A percentile compares a stretch with the other conserved stretches of the same genome.
phyloP scores from a whole-genome alignment of 2,113 vertebrate species.

The Helogale parvula region DNA sequence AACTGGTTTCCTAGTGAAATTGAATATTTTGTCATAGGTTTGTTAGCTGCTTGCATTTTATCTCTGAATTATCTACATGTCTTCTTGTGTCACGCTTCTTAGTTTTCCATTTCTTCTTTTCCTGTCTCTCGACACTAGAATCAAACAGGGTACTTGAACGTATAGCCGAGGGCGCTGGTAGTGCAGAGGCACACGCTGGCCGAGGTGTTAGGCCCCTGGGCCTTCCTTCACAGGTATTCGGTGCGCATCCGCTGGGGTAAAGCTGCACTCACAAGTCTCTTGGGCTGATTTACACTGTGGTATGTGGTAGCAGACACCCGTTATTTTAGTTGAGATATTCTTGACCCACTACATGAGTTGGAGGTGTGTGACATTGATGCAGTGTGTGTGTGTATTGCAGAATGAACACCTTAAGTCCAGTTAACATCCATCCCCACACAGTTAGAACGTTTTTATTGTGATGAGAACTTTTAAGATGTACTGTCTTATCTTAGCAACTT shows the following conservation, averaged over 20 bases:
- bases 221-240: background rate
- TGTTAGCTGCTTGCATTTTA: background rate
- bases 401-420: background rate
- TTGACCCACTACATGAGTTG: background rate
- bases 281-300: background rate
- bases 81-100: background rate
- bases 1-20: background rate
- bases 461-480: background rate
- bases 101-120: background rate
- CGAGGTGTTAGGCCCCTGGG: background rate
- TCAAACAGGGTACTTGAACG: background rate
- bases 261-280: background rate
- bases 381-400: background rate
- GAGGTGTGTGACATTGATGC: background rate
- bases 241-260: background rate
- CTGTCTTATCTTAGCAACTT: background rate
- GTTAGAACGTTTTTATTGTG: background rate
- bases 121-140: background rate
- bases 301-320: background rate
- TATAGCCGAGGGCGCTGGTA: background rate
- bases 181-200: fast-evolving
- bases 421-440: background rate
- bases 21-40: background rate
- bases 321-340: background rate
- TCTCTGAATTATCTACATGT: background rate